A percentile compares a stretch with the other conserved stretches of the same genome.
Conservation (phyloP, 2,113 vertebrate species). For the Pipra filicauda region DNA sequence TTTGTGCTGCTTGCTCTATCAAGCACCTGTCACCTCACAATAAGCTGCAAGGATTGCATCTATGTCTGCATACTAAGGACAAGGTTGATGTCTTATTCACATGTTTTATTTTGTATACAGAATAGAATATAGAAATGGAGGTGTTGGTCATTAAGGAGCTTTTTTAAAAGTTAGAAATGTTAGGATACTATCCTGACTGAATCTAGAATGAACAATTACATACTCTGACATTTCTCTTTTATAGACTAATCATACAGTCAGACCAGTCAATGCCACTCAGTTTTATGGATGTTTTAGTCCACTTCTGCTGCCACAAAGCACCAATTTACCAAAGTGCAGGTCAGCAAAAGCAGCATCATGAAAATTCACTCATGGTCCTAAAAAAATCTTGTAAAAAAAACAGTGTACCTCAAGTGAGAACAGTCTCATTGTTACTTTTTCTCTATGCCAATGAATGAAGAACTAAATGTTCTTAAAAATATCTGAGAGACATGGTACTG, state of each 20-base stretch:
- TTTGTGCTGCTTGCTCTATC: background rate
- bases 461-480: background rate
- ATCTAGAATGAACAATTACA: background rate
- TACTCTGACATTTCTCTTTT: background rate
- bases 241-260: background rate
- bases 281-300: background rate
- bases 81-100: background rate
- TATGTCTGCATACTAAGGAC: background rate
- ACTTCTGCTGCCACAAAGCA: background rate
- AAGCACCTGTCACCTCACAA: slow-evolving; percentile 1
- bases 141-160: background rate
- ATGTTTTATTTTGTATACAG: background rate
- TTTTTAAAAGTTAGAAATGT: background rate
- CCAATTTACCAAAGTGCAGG: background rate
- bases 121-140: background rate
- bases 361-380: background rate
- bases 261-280: background rate
- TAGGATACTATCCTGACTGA: background rate
- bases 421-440: background rate
- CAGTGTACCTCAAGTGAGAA: background rate
- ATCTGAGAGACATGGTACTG: rapidly evolving
- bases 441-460: background rate
- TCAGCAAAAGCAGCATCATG: background rate
- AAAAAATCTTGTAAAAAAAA: background rate
- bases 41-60: background rate